Conservation (phyloP, 2,113 vertebrate species). For the Laticauda colubrina region DNA sequence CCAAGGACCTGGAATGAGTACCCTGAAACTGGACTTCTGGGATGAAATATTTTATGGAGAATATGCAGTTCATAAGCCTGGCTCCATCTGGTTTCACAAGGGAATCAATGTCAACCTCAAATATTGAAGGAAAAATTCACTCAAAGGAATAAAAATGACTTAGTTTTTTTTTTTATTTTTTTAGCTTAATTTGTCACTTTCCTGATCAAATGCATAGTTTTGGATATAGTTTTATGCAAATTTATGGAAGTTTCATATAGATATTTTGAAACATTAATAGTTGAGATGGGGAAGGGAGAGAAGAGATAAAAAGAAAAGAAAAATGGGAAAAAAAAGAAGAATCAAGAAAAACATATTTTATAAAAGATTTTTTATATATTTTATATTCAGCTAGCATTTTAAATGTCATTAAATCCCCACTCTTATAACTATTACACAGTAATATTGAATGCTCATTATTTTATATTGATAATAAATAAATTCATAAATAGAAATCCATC, state of each 20-base stretch:
- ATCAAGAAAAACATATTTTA: background rate
- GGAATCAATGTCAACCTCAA: background rate
- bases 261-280: background rate
- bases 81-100: background rate
- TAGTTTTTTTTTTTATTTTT: background rate
- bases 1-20: background rate
- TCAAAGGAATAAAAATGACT: background rate
- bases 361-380: no score
- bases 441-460: background rate
- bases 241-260: background rate
- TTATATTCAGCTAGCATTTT: background rate
- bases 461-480: background rate
- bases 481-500: background rate
- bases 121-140: background rate
- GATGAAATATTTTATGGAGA: background rate
- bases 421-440: background rate
- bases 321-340: background rate
- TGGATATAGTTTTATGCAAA: background rate
- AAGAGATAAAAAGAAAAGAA: background rate
- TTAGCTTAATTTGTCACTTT: background rate
- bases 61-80: background rate
- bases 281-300: background rate
- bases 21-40: background rate
- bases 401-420: background rate
- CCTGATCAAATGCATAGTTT: background rate